A percentile compares a stretch with the other conserved stretches of the same genome.
Evolutionary conservation across 2,113 vertebrate genomes (phyloP).

Genomic region (Passer montanus): DNA sequence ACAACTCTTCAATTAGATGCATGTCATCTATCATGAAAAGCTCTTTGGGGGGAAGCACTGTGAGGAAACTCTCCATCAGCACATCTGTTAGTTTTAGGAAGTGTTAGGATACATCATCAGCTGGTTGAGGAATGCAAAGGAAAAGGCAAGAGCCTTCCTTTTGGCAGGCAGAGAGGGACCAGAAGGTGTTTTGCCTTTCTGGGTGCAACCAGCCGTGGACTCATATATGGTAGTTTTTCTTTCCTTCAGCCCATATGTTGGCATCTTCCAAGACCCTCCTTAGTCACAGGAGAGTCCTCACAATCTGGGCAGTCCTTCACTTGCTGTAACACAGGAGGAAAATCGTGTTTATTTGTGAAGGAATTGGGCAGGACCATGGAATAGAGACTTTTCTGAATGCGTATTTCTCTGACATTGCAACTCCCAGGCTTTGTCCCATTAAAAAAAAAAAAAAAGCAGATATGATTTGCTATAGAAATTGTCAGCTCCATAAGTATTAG

Average conservation of each 20-base stretch:
- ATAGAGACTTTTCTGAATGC: not conserved
- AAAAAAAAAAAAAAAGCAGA: not conserved
- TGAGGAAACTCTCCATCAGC: not conserved
- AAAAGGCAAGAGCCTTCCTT: not conserved
- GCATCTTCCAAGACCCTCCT: fast-evolving
- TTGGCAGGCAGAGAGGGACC: not conserved
- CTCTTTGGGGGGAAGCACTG: not conserved
- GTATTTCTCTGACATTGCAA: not conserved
- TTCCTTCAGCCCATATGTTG: fast-evolving
- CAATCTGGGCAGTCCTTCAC: not conserved
- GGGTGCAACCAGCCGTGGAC: not conserved
- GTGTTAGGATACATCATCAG: not conserved
- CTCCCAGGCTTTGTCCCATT: not conserved
- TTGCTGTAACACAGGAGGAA: not conserved
- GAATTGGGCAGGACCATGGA: not conserved
- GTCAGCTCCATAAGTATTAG: not conserved
- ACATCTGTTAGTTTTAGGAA: not conserved
- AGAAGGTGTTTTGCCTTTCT: not conserved
- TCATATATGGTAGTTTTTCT: not conserved
- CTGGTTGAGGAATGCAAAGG: not conserved
- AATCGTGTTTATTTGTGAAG: not conserved
- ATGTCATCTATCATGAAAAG: not conserved
- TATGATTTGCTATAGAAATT: not conserved
- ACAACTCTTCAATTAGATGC: not conserved
- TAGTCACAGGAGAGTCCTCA: not conserved